phyloP scores from a whole-genome alignment of 2,888 invertebrate species.

The Periphyllus acericola region DNA sequence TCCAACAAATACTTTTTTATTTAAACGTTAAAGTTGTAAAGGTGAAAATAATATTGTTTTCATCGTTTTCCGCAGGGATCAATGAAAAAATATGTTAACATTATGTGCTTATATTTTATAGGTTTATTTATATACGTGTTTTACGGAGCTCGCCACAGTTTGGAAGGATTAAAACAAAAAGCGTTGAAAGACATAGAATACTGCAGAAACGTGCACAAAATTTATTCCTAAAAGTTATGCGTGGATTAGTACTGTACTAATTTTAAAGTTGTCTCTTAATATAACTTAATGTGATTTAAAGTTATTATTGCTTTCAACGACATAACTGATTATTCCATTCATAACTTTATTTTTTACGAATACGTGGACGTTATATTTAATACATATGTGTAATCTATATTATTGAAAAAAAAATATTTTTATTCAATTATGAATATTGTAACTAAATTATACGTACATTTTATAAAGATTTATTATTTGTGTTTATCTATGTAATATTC shows the following conservation, averaged over 20 bases:
- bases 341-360: not conserved
- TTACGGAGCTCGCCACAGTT: constrained; percentile 84
- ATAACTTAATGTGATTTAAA: not conserved
- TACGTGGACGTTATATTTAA: not conserved
- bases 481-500: too few relatives aligned
- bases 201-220: not conserved
- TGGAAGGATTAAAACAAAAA: constrained; percentile 68
- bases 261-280: not conserved
- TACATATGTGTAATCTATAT: not conserved
- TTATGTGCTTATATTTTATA: constrained; percentile 67
- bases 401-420: not conserved
- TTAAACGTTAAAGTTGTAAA: too few relatives aligned
- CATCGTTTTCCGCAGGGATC: too few relatives aligned
- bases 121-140: constrained; percentile 86
- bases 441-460: not conserved
- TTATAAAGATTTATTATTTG: not conserved
- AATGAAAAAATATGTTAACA: too few relatives aligned
- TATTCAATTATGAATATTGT: not conserved
- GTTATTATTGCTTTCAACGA: not conserved
- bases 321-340: not conserved
- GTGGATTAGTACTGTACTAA: not conserved
- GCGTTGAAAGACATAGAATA: not conserved
- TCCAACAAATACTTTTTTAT: too few relatives aligned
- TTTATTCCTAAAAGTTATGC: not conserved
- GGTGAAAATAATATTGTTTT: too few relatives aligned